Conservation (phyloP, 2,113 vertebrate genomes). For the Colaptes auratus region DNA sequence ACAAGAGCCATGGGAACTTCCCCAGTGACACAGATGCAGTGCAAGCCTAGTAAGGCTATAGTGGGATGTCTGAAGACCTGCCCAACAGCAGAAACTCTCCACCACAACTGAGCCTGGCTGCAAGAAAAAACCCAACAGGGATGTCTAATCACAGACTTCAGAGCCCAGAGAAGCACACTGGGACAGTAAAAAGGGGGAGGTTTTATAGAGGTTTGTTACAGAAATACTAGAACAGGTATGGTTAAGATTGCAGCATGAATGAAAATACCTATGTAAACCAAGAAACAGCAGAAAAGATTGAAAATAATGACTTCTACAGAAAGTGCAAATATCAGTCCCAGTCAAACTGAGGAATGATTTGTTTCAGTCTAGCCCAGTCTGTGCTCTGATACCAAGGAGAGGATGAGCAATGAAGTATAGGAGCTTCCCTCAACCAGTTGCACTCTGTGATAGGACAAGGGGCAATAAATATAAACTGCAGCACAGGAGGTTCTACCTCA, state of each 20-base stretch:
- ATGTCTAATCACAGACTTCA: not conserved
- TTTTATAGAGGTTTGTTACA: not conserved
- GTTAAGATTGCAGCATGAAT: not conserved
- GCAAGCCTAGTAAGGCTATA: too few relatives aligned
- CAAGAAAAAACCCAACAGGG: not conserved
- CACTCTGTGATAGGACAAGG: too few relatives aligned
- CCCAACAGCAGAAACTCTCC: not conserved
- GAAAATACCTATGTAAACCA: not conserved
- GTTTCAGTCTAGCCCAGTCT: not conserved
- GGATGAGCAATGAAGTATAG: fast-evolving
- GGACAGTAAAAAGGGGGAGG: not conserved
- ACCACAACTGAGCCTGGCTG: not conserved
- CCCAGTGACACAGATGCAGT: not conserved
- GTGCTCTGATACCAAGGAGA: not conserved
- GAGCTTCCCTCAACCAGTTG: not conserved
- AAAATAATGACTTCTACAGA: not conserved
- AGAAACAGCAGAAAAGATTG: not conserved
- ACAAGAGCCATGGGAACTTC: not conserved
- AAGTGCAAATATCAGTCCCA: not conserved
- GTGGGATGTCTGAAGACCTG: not conserved
- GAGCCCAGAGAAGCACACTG: not conserved
- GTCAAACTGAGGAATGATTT: not conserved
- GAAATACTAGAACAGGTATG: fast-evolving
- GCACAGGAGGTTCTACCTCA: too few relatives aligned
- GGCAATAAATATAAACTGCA: too few relatives aligned